These are phyloP conservation scores for Umimayanthus chanpuru DNA, from an alignment of 92 coral and sea anemone genomes.

Conservation along the genomic window DNA sequence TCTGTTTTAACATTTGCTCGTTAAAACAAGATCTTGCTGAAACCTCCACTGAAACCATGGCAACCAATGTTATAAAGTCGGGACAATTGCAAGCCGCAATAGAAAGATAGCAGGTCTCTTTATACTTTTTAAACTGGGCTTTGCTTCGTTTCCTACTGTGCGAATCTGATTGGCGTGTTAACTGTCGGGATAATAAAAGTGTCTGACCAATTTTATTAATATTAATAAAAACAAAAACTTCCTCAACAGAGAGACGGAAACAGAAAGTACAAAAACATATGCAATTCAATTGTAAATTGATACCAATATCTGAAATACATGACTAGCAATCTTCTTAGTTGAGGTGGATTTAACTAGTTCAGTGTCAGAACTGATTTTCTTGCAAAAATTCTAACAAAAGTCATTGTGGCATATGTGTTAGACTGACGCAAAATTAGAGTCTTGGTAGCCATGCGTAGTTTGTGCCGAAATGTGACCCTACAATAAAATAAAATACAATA, in stretches of 20 bases:
- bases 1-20: neutral
- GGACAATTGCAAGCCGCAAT: neutral
- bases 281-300: neutral
- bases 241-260: neutral
- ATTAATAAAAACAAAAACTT: too few species aligned
- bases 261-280: neutral
- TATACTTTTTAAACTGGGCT: neutral
- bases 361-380: neutral
- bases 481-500: too few species aligned
- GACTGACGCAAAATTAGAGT: too few species aligned
- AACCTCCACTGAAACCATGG: neutral
- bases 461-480: neutral
- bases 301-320: too few species aligned
- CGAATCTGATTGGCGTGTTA: neutral
- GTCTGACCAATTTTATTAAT: neutral
- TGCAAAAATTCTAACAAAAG: neutral
- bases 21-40: neutral
- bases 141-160: neutral
- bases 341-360: too few species aligned
- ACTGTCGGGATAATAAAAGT: neutral
- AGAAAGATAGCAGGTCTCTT: neutral
- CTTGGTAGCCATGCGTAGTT: too few species aligned
- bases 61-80: neutral
- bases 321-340: neutral
- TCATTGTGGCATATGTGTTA: neutral